Base-by-base conservation (phyloP, 1,140 invertebrate species). In the Wasmannia auropunctata region DNA sequence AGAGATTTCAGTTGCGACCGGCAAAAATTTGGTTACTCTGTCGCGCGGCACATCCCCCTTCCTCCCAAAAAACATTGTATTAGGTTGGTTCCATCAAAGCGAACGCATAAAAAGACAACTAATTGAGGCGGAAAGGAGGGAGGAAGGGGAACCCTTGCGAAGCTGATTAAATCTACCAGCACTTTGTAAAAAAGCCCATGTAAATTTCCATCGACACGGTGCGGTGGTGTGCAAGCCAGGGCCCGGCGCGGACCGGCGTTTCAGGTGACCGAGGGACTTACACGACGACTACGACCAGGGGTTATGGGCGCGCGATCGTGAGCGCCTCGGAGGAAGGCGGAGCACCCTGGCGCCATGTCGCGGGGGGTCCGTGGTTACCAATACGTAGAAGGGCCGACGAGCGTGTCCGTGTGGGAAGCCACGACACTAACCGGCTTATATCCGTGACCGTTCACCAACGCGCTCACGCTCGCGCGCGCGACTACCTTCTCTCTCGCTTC, bases 311-410 rank as follows among this genome's bases (percentile, higher is more conserved):
- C 56, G 40, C 74, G 80, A 77, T 77, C 80, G 86, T 51, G 89
- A 74, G 67, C 81, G 79, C 87, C 77, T 88, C 84, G 84, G 63
- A 86, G 89, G 86, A 92, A 92, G 94, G 95, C 95, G 95, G 95
- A 93, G 94, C 94, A 94, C 91, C 88, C 91, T 95, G 95, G 94
- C 95, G 95, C 95, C 95, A 94, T 94, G 92, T 95, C 95, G 94
- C 94, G 94, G 95, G 94, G 95, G 95, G 95, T 95, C 95, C 91
- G 76, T 85, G 67, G 79, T 74, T 86, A 93, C 92, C 91, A 89
- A 90, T 88, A 93, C 93, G 62, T 11, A 25, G 16, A 46, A 81
- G 34, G 43, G 4, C 11, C 11, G 4, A 63, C 22, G 34, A 83
- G 14, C 25, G 22, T 65, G 43, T 85, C 79, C 80, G 88, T 90